Conservation (phyloP, 2,113 vertebrate genomes). For the Speoplatyrhinus poulsoni region DNA sequence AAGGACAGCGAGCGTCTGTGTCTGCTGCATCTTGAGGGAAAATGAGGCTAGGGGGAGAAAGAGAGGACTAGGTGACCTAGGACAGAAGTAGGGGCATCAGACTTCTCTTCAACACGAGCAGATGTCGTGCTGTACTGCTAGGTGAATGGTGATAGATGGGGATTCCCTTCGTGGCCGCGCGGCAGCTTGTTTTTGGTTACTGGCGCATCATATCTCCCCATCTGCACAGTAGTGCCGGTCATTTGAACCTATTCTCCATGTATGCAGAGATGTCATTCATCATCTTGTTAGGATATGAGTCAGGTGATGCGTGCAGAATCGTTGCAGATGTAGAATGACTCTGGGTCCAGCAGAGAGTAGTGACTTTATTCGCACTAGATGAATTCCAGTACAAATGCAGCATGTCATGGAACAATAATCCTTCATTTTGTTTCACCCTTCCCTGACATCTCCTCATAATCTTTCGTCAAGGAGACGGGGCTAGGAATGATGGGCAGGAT, state of each 20-base stretch:
- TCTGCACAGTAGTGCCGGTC: slow-evolving; percentile 23
- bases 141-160: slow-evolving; percentile 40
- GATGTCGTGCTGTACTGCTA: slow-evolving; percentile 9
- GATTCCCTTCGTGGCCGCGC: slow-evolving; percentile 27
- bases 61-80: slow-evolving; percentile 7
- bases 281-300: slow-evolving; percentile 17
- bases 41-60: background rate
- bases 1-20: slow-evolving; percentile 26
- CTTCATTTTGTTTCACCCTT: slow-evolving; percentile 19
- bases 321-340: slow-evolving; percentile 24
- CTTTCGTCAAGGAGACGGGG: slow-evolving; percentile 13
- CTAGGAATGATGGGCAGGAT: slow-evolving; percentile 32
- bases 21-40: slow-evolving; percentile 18
- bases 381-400: slow-evolving; percentile 14
- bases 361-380: slow-evolving; percentile 46
- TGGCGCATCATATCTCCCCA: slow-evolving; percentile 34
- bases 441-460: slow-evolving; percentile 1
- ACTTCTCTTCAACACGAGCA: background rate
- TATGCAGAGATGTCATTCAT: slow-evolving; percentile 43
- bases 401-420: slow-evolving; percentile 34
- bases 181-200: slow-evolving; percentile 18
- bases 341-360: background rate
- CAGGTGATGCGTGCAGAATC: slow-evolving; percentile 36
- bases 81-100: background rate
- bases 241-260: slow-evolving; percentile 8